These are phyloP conservation scores for Bombus vancouverensis DNA, from an alignment of 1,140 invertebrate species.

Conservation along the genomic window DNA sequence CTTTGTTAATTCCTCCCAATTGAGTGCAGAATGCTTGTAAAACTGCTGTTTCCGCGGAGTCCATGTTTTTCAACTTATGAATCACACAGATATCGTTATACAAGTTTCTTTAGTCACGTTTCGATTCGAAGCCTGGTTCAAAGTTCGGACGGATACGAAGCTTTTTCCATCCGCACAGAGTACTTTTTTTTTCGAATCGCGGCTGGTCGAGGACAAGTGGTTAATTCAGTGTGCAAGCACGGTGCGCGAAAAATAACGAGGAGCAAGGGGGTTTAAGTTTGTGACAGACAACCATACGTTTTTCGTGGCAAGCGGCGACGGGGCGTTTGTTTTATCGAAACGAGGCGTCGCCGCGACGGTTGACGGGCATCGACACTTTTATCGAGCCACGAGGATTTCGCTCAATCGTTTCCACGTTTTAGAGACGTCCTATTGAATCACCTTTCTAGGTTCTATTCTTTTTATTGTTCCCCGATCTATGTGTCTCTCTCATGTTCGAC, in stretches of 20 bases:
- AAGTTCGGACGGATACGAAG: neutral
- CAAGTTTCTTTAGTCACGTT: conserved; percentile 2
- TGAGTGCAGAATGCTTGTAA: neutral
- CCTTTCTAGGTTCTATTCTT: neutral
- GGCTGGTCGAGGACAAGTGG: neutral
- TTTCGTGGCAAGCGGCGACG: conserved; percentile 63
- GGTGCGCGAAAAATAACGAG: neutral
- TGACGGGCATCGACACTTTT: conserved; percentile 67
- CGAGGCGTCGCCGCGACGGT: conserved; percentile 55
- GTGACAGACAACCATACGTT: neutral
- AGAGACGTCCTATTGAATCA: neutral
- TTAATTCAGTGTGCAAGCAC: neutral
- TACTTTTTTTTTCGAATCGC: neutral
- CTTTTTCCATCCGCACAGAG: neutral
- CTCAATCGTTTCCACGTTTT: conserved; percentile 25
- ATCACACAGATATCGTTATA: neutral
- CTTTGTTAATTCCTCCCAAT: neutral
- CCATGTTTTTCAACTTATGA: neutral
- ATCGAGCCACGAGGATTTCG: conserved; percentile 52
- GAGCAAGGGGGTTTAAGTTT: conserved; percentile 27
- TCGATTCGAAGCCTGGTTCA: neutral
- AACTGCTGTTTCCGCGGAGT: neutral
- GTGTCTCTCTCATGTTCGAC: neutral
- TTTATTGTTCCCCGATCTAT: neutral
- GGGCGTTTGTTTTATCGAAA: conserved; percentile 70